These are phyloP conservation scores for Coptodon bakossiorum DNA, from an alignment of 2,113 vertebrate species.

Conservation along the genomic window DNA sequence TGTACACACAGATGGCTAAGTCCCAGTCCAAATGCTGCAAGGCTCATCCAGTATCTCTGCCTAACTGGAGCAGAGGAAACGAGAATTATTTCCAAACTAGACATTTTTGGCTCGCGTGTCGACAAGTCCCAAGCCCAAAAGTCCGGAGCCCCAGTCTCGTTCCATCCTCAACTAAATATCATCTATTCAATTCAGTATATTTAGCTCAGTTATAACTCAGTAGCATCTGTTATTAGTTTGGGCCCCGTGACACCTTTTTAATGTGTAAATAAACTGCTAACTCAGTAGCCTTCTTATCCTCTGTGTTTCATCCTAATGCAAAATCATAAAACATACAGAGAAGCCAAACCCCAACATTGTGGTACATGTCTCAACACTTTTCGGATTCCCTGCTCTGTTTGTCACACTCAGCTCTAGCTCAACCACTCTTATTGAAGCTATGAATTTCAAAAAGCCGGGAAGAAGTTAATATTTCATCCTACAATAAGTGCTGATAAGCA, in stretches of 20 bases:
- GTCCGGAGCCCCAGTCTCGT: background rate
- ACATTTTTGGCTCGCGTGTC: background rate
- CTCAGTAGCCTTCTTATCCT: background rate
- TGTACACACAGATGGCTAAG: slow-evolving; percentile 53
- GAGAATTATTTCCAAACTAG: slow-evolving; percentile 43
- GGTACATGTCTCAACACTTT: background rate
- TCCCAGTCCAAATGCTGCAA: slow-evolving; percentile 43
- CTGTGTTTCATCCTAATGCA: background rate
- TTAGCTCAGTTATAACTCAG: background rate
- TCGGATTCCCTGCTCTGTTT: background rate
- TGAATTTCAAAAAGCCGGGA: background rate
- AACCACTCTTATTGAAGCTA: background rate
- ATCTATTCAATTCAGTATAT: background rate
- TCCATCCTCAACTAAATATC: background rate
- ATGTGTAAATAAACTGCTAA: background rate
- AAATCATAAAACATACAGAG: background rate
- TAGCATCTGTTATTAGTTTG: background rate
- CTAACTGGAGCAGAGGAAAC: slow-evolving; percentile 36
- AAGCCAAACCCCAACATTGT: background rate
- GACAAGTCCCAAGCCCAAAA: slow-evolving; percentile 6
- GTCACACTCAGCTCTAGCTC: background rate
- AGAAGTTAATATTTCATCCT: background rate
- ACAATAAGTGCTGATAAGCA: background rate
- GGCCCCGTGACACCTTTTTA: background rate
- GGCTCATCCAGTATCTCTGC: slow-evolving; percentile 37